phyloP scores from a whole-genome alignment of 2,888 invertebrate species.

The Thecocarcelia acutangulata region DNA sequence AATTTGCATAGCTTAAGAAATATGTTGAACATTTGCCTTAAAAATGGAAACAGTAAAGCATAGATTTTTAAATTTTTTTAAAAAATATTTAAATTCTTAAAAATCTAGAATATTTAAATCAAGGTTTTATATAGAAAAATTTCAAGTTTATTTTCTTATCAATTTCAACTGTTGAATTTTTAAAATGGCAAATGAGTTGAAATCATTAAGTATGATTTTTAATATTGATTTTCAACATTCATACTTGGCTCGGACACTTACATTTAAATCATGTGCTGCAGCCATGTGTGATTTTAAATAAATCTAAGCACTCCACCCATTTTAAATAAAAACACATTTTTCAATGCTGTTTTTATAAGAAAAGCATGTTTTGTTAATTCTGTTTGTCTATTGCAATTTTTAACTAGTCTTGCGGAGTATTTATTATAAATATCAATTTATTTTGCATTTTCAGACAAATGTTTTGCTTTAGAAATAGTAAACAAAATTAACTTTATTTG shows the following conservation, averaged over 20 bases:
- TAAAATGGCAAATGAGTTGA: conserved; percentile 60
- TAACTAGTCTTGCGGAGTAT: conserved; percentile 44
- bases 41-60: conserved; percentile 8
- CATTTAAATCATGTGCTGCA: conserved; percentile 4
- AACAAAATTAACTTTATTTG: conserved; percentile 43
- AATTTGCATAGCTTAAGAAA: conserved; percentile 64
- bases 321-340: conserved; percentile 48
- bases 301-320: conserved; percentile 56
- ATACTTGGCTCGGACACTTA: neutral
- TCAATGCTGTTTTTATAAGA: conserved; percentile 3
- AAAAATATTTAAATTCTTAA: too few relatives aligned
- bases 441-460: conserved; percentile 17
- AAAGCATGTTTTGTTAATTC: conserved; percentile 15
- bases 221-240: neutral
- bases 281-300: conserved; percentile 35
- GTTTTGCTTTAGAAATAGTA: conserved; percentile 18
- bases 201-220: conserved; percentile 49
- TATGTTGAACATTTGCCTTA: conserved; percentile 18
- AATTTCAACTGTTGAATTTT: too few relatives aligned
- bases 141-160: too few relatives aligned
- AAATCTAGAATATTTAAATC: too few relatives aligned
- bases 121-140: too few relatives aligned
- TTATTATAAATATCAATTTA: conserved; percentile 59
- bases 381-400: conserved; percentile 6
- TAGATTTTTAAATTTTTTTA: conserved; percentile 1